Base-by-base conservation (phyloP, 2,797 vertebrate species). In the Tokudaia muenninki region DNA sequence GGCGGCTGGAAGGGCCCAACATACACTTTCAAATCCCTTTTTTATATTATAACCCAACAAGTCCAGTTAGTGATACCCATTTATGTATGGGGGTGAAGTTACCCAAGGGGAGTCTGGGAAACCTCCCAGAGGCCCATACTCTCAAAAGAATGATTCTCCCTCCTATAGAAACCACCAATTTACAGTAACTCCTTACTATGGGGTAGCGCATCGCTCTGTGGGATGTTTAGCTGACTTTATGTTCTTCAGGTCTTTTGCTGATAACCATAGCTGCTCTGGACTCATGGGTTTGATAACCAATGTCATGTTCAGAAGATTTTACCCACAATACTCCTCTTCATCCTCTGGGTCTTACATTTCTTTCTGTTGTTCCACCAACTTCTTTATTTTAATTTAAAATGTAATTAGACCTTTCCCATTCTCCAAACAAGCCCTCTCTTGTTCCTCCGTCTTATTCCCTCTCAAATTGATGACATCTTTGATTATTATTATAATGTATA, bases 71-170 rank as follows among this genome's bases (percentile, higher is more conserved):
- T 65, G 31, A 31, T 65, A 13, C 29, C 10, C 29, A 47, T 34
- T 50, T 47, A 10, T 21, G 17, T 26, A 47, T 19, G 17, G 29
- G 26, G 29, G 10, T 44, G 1, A 0, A 2, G 10, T 3, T 11
- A 34, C 17, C 10, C 26, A 26, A 12, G 21, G 21, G 14, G 4
- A 83, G 3, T 9, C 2, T 31, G 10, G 29, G 82, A 34, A 86
- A 86, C 17, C 29, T 50, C 44, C 19, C 17, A 47, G 61, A 47
- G 5, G 10, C 29, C 61, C 6, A 65, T 1, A 9, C 19, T 19
- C 41, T 84, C 57, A 50, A 67, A 65, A 67, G 7, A 65, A 65
- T 47, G 16, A 34, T 50, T 50, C 29, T 65, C 44, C 41, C 29
- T 47, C 82, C 11, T 83, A 17, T 19, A 65, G 29, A 29, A 67